These are phyloP conservation scores for Eutrigla gurnardus DNA, from an alignment of 2,797 vertebrate genomes.

Conservation along the genomic window DNA sequence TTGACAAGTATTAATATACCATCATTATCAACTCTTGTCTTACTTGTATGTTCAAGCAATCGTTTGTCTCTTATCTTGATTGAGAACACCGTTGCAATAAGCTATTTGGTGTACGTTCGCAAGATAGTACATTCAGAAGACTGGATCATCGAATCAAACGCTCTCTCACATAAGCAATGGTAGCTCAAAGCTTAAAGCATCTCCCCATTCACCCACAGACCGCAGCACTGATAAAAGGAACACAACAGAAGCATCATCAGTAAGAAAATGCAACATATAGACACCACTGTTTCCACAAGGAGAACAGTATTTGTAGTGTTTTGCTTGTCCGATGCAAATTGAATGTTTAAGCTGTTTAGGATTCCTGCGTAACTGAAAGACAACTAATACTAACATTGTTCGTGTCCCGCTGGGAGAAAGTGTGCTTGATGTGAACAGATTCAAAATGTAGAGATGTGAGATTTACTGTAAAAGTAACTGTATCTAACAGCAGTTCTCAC, in stretches of 20 bases:
- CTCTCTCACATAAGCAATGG: neutral
- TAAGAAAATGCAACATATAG: neutral
- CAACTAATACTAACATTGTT: neutral
- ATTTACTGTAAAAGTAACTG: neutral
- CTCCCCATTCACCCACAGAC: neutral
- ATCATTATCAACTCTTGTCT: neutral
- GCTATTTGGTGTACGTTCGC: neutral
- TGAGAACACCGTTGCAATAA: neutral
- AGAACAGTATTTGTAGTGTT: neutral
- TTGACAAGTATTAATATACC: neutral
- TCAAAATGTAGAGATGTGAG: neutral
- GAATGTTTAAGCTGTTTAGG: neutral
- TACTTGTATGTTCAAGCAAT: neutral
- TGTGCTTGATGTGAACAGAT: no score
- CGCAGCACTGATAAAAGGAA: neutral
- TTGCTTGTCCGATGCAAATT: neutral
- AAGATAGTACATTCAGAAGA: neutral
- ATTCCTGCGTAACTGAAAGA: conserved; percentile 1
- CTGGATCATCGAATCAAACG: neutral
- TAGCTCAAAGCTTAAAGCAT: conserved; percentile 2
- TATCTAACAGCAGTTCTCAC: neutral
- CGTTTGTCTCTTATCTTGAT: neutral
- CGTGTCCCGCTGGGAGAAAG: neutral
- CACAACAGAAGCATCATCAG: neutral
- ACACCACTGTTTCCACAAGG: neutral